These are phyloP conservation scores for Antitype chi DNA, from an alignment of 2,888 invertebrate species.

Conservation along the genomic window DNA sequence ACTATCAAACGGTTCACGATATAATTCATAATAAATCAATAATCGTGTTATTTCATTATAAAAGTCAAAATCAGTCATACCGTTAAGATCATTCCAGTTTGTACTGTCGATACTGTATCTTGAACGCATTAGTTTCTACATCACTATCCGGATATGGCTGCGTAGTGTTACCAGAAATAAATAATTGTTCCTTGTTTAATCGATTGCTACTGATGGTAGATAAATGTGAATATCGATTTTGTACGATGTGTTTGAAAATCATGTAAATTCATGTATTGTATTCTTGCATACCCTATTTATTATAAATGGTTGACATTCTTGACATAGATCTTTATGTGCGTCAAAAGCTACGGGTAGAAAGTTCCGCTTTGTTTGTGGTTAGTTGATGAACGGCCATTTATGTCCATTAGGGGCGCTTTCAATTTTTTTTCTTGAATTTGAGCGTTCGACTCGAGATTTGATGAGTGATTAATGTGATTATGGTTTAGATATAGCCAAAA, in stretches of 20 bases:
- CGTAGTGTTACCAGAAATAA: conserved; percentile 20
- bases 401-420: no score
- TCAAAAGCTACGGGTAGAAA: background rate
- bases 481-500: no score
- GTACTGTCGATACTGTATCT: background rate
- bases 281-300: background rate
- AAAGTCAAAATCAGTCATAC: background rate
- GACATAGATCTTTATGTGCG: background rate
- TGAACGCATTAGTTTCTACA: background rate
- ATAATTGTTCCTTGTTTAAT: background rate
- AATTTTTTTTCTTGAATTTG: no score
- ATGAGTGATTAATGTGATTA: no score
- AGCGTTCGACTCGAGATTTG: no score
- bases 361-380: background rate
- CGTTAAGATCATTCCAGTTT: background rate
- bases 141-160: conserved; percentile 29
- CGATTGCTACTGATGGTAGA: background rate
- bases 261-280: background rate
- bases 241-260: background rate
- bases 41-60: background rate
- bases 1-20: background rate
- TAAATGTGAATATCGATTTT: background rate
- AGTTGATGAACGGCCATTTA: no score
- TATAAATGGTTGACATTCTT: background rate
- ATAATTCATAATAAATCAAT: background rate